These are phyloP conservation scores for Manacus vitellinus DNA, from an alignment of 2,113 vertebrate species.

Conservation along the genomic window DNA sequence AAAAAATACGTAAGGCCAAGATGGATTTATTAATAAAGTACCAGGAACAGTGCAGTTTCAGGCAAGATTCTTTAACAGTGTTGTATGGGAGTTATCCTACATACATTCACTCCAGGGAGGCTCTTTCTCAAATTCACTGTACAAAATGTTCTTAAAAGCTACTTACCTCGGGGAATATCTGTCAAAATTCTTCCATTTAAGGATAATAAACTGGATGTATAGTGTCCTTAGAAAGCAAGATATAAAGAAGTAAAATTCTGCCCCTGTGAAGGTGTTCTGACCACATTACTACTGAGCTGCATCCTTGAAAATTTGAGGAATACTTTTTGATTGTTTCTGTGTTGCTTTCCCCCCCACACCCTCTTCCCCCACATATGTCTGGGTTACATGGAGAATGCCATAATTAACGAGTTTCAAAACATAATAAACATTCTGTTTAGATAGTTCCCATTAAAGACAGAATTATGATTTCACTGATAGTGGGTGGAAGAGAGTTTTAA, in stretches of 20 bases:
- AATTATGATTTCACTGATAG: neutral
- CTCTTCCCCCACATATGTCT: neutral
- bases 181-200: neutral
- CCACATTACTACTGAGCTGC: neutral
- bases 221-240: neutral
- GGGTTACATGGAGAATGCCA: neutral
- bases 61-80: neutral
- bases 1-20: neutral
- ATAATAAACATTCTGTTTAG: neutral
- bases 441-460: neutral
- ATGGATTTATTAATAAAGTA: slow-evolving; percentile 22
- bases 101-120: neutral
- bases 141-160: slow-evolving; percentile 13
- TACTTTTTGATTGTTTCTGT: neutral
- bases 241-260: neutral
- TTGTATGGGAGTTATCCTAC: neutral
- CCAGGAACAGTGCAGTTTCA: neutral
- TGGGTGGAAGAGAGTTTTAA: neutral
- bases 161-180: neutral
- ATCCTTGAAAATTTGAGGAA: neutral
- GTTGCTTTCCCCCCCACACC: neutral
- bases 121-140: neutral
- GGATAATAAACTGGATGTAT: neutral
- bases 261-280: neutral
- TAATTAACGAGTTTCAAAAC: neutral